Evolutionary conservation across 2,113 vertebrate species (phyloP).

Genomic region (Petroica traversi): DNA sequence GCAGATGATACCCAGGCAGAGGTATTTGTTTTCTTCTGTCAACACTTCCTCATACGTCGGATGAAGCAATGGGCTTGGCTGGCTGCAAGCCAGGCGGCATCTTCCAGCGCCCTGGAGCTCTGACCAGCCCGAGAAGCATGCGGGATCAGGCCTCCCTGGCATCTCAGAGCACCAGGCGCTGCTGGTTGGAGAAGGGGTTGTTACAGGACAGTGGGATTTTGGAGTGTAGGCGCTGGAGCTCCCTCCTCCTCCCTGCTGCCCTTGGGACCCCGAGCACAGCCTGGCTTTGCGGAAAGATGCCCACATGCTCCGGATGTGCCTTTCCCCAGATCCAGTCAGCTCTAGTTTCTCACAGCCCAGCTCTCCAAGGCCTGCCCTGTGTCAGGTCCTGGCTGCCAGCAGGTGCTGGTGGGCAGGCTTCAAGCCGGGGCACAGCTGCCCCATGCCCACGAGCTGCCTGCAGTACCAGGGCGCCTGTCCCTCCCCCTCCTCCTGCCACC

Average conservation of each 20-base stretch:
- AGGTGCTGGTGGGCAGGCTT: background rate
- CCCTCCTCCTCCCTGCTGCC: background rate
- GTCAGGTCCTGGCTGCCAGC: background rate
- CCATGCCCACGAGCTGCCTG: background rate
- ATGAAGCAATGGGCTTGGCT: background rate
- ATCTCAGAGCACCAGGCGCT: background rate
- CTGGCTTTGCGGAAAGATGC: background rate
- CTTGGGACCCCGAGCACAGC: background rate
- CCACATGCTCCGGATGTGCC: background rate
- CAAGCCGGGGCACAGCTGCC: background rate
- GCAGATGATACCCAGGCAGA: background rate
- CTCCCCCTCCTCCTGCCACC: conserved; percentile 52
- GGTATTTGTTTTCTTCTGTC: conserved; percentile 4
- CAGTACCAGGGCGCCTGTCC: accelerated
- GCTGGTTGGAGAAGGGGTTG: background rate
- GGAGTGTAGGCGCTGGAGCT: accelerated
- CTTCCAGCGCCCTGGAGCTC: background rate
- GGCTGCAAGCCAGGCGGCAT: background rate
- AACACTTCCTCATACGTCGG: conserved; percentile 13
- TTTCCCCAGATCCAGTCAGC: background rate
- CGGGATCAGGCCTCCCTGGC: background rate
- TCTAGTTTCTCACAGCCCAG: background rate
- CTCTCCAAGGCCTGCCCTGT: background rate
- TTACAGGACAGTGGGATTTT: background rate
- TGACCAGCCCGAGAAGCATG: accelerated